These are phyloP conservation scores for Leptopilina boulardi DNA, from an alignment of 1,140 invertebrate genomes.

Conservation along the genomic window DNA sequence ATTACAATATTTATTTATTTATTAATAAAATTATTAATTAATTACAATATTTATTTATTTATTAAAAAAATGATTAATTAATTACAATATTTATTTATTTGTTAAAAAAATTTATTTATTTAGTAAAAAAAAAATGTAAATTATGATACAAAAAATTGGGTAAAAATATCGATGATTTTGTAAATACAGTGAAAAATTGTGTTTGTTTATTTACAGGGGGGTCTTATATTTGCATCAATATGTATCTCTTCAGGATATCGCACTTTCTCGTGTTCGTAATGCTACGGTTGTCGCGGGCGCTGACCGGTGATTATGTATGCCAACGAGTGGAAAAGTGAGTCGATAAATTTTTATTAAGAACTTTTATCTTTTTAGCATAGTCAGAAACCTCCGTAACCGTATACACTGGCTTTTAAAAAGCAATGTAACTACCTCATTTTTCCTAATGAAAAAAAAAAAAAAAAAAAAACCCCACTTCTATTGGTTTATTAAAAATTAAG, in stretches of 20 bases:
- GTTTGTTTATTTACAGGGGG: not conserved
- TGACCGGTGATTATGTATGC: conserved; percentile 72
- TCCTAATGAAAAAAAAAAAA: not conserved
- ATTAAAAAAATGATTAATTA: too few species aligned
- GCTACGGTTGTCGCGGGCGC: conserved; percentile 64
- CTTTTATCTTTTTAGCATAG: not conserved
- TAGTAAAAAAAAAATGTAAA: too few species aligned
- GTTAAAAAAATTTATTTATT: too few species aligned
- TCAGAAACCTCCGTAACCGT: not conserved
- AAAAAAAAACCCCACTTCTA: too few species aligned
- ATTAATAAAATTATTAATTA: too few species aligned
- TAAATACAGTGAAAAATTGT: too few species aligned
- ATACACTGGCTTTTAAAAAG: not conserved
- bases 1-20: too few species aligned
- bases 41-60: too few species aligned
- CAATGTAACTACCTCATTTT: not conserved
- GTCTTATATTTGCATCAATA: conserved; percentile 43
- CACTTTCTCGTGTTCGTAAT: conserved; percentile 61
- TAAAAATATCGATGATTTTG: too few species aligned
- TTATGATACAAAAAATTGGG: too few species aligned
- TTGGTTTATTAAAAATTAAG: too few species aligned
- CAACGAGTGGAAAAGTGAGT: conserved; percentile 73
- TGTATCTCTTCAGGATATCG: conserved; percentile 51
- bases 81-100: too few species aligned
- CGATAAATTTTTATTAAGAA: conserved; percentile 42